A percentile compares a stretch with the other conserved stretches of the same genome.
Conservation (phyloP, 1,140 invertebrate species). For the Rhagoletis pomonella region DNA sequence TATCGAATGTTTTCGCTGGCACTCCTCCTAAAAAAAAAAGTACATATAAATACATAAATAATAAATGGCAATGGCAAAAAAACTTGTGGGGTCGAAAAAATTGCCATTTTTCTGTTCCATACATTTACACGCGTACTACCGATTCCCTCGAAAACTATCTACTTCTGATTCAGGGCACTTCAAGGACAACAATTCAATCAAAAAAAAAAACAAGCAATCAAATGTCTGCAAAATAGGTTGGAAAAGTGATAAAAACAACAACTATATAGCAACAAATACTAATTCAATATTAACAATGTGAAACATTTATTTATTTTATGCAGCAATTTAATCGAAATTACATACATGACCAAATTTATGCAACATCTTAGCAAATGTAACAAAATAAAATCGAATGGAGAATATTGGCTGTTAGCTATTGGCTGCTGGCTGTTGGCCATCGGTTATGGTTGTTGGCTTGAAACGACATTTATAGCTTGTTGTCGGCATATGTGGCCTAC, state of each 20-base stretch:
- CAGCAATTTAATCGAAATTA: constrained; percentile 21
- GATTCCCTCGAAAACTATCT: not conserved
- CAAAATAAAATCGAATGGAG: not conserved
- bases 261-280: not conserved
- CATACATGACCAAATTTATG: constrained; percentile 33
- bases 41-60: not conserved
- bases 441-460: constrained; percentile 25
- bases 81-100: not conserved
- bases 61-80: not conserved
- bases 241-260: not conserved
- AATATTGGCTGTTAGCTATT: constrained; percentile 12
- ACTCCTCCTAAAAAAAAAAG: not conserved
- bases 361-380: not conserved
- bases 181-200: constrained; percentile 1
- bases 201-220: not conserved
- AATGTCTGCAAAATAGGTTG: not conserved
- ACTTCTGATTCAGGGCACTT: constrained; percentile 24
- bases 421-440: not conserved
- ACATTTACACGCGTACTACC: not conserved
- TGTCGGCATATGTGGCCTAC: not conserved
- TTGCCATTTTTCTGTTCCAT: not conserved
- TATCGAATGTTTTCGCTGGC: not conserved
- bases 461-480: constrained; percentile 2
- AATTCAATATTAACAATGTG: constrained; percentile 1
- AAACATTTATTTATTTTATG: constrained; percentile 43